phyloP scores from a whole-genome alignment of 2,797 vertebrate species.

The Falco columbarius region DNA sequence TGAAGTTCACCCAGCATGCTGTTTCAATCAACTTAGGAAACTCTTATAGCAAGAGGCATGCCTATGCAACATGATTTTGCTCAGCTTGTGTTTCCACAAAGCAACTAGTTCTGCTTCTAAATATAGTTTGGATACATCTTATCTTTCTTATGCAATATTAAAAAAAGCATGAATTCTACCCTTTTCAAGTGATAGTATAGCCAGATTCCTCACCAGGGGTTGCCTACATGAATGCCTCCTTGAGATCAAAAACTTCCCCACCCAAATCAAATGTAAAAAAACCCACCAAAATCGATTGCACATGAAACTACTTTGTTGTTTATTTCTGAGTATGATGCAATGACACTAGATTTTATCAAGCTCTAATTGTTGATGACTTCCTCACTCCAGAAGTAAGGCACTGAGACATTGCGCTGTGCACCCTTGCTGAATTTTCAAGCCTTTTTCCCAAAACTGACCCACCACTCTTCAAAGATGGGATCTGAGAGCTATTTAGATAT shows the following conservation, averaged over 20 bases:
- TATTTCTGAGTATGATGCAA: neutral
- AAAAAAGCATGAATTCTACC: neutral
- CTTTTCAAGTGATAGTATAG: neutral
- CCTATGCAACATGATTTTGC: neutral
- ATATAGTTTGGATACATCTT: neutral
- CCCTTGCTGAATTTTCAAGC: neutral
- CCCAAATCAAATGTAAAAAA: neutral
- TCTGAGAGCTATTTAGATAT: neutral
- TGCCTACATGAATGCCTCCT: neutral
- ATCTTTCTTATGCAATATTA: neutral
- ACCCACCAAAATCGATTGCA: neutral
- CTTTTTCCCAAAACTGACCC: neutral
- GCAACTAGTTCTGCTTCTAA: neutral
- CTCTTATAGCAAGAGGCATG: neutral
- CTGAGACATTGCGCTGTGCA: neutral
- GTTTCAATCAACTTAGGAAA: neutral
- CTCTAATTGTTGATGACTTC: neutral
- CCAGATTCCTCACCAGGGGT: neutral
- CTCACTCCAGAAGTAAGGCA: neutral
- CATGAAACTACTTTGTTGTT: rapidly evolving
- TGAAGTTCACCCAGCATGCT: neutral
- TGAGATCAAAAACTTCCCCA: neutral
- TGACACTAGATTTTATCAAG: neutral
- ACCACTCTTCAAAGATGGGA: neutral
- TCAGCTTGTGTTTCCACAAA: neutral